Base-by-base conservation (phyloP, 2,888 invertebrate species). In the Aleiodes alternator region DNA sequence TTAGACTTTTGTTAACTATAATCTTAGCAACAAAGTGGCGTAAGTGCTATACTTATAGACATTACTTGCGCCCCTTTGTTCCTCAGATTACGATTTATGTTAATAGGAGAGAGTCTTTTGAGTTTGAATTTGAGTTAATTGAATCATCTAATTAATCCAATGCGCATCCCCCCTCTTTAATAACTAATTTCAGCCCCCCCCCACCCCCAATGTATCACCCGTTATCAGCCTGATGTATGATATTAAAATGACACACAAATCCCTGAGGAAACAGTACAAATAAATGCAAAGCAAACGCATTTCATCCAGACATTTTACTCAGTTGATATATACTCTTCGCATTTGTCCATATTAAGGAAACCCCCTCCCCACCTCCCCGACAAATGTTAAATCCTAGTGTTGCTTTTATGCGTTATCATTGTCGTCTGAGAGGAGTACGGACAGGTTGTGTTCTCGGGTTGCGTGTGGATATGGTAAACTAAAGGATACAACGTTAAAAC, bases 311-410 rank as follows among this genome's bases (percentile, higher is more conserved):
- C 83, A 79, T 78, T 80, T 79, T 70, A 57, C 71, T 82, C 82
- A 23, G 23, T 23, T 84, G 86, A 87, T 84, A 87, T 87, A 86
- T 88, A 87, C 87, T 84, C 83, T 79, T 80, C 43, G 82, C 87
- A 88, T 88, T 88, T 88, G 87, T 88, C 84, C 85, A 85, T 85
- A 87, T 88, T 88, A 88, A 85, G 84, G 81, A 75, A 78, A 0
- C 43, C 34, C 9, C 43, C 7, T 9, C 11, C 43, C 9, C 8
- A 4, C 43, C 43, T 9, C 38, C 38, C 8, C 0, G 2, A 38
- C 77, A 76, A 77, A 78, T 72, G 70, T 70, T 76, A 74, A 74
- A 77, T 71, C 80, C 80, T 75, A 79, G 75, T 72, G 76, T 9
- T 73, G 78, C 78, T 78, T 80, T 77, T 74, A 69, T 59, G 75